A percentile compares a stretch with the other conserved stretches of the same genome.
Evolutionary conservation across 1,140 invertebrate species (phyloP).

Genomic region (Drosophila pachea): DNA sequence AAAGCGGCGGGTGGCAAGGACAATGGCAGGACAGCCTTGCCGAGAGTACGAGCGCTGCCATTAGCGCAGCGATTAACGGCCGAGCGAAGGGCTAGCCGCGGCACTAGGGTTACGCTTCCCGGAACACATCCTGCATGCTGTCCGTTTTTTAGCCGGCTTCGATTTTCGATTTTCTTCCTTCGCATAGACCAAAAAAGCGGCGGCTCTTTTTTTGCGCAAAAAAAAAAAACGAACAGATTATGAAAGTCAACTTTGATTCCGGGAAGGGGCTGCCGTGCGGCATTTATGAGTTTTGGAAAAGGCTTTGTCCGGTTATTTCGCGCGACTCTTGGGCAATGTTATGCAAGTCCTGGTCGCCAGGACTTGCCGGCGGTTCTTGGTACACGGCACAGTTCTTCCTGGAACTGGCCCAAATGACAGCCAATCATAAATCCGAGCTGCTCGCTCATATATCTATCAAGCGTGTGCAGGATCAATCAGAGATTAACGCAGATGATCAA

Average conservation of each 20-base stretch:
- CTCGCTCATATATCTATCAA: not conserved
- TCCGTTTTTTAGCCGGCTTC: conserved; percentile 17
- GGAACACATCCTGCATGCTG: conserved; percentile 18
- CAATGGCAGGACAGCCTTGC: conserved; percentile 57
- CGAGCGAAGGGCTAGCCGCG: conserved; percentile 17
- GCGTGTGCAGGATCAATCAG: no score
- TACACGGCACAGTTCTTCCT: not conserved
- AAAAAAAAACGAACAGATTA: conserved; percentile 43
- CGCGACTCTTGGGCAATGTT: conserved; percentile 23
- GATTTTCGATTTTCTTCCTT: no score
- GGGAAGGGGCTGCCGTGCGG: conserved; percentile 1
- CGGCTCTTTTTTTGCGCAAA: conserved; percentile 35
- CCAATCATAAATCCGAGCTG: conserved; percentile 17
- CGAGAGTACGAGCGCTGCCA: conserved; percentile 35
- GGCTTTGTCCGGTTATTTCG: conserved; percentile 33
- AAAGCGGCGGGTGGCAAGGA: conserved; percentile 70
- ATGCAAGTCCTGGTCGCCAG: conserved; percentile 22
- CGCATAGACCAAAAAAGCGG: no score
- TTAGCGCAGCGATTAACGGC: conserved; percentile 68
- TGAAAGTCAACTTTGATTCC: conserved; percentile 42
- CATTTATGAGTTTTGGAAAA: conserved; percentile 17
- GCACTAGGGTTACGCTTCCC: conserved; percentile 52
- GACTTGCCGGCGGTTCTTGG: not conserved
- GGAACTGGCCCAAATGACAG: conserved; percentile 7
- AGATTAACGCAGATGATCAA: conserved; percentile 17